Conservation (phyloP, 2,797 vertebrate genomes). For the Limnodromus scolopaceus region DNA sequence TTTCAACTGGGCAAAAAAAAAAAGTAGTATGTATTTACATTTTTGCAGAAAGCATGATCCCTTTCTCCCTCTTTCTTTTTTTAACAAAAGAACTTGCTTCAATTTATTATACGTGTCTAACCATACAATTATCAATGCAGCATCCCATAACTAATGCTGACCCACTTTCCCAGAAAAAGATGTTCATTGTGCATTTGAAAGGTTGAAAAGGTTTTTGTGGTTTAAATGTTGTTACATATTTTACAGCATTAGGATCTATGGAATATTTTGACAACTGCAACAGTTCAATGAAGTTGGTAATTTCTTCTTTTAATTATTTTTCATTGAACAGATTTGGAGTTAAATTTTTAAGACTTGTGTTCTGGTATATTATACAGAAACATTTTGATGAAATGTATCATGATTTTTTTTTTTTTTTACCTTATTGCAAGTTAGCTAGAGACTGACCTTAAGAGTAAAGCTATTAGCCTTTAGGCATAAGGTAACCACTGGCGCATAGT, state of each 20-base stretch:
- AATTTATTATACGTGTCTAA: constrained; percentile 77
- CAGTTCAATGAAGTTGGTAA: constrained; percentile 98
- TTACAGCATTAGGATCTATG: constrained; percentile 99
- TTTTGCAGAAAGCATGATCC: constrained; percentile 70
- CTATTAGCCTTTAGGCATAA: constrained; percentile 40
- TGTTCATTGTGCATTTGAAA: constrained; percentile 84
- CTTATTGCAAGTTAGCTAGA: constrained; percentile 34
- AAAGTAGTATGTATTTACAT: constrained; percentile 39
- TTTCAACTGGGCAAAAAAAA: background rate
- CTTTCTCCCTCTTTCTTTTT: constrained; percentile 55
- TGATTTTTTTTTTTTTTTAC: constrained; percentile 30
- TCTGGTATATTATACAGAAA: constrained; percentile 74
- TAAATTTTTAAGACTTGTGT: constrained; percentile 78
- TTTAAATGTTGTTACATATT: constrained; percentile 99
- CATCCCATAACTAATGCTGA: constrained; percentile 79
- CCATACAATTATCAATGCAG: constrained; percentile 73
- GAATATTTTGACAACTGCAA: constrained; percentile 97
- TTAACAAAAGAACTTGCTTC: constrained; percentile 69
- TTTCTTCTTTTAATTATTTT: constrained; percentile 95
- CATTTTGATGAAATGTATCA: constrained; percentile 70
- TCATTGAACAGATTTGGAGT: constrained; percentile 89
- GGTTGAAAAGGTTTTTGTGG: constrained; percentile 88
- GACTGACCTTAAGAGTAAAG: background rate
- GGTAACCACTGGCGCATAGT: constrained; percentile 27
- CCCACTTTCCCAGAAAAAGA: constrained; percentile 76